Base-by-base conservation (phyloP, 2,113 vertebrate genomes). In the Marmota monax region DNA sequence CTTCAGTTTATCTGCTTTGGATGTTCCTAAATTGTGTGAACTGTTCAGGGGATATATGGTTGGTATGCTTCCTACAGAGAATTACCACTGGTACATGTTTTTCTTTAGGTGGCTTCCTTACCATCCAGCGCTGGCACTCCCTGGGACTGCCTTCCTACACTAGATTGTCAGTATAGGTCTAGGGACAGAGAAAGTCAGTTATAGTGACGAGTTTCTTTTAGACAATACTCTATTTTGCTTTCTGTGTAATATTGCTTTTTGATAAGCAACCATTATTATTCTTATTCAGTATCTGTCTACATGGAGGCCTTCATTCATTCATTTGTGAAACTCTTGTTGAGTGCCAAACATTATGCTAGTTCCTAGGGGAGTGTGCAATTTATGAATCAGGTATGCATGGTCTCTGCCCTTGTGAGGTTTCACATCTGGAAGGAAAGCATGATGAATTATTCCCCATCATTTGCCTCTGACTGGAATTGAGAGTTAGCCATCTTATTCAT, bases 91-190 rank as follows among this genome's bases (percentile, higher is more conserved):
- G 18, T 29, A 29, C 1, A 1, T 48, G 25, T 53, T 92, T 61
- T 90, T 17, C 61, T 93, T 79, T 88, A 83, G 82, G 29, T 77
- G 61, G 9, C 27, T 61, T 96, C 73, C 85, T 91, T 94, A n/a
- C 32, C 48, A 93, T 53, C 4, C 74, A 61, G 88, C 42, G 63
- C 53, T 85, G 65, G 48, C 63, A 94, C 34, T 90, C 63, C 93
- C 14, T 32, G 63, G 78, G 27, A 65, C 78, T 82, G 48, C 65
- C 58, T 92, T 92, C 56, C 39, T 63, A 80, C 1, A 37, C 20
- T 61, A 78, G 34, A 78, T 63, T 73, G 77, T 92, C 77, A 45
- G 20, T 5, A 0, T 70, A 61, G 29, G 67, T 76, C 45, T 61
- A 93, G 29, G 17, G 37, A 83, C 18, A 58, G 74, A 77, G 67